Conservation (phyloP, 2,888 invertebrate species). For the Acrobasis suavella region DNA sequence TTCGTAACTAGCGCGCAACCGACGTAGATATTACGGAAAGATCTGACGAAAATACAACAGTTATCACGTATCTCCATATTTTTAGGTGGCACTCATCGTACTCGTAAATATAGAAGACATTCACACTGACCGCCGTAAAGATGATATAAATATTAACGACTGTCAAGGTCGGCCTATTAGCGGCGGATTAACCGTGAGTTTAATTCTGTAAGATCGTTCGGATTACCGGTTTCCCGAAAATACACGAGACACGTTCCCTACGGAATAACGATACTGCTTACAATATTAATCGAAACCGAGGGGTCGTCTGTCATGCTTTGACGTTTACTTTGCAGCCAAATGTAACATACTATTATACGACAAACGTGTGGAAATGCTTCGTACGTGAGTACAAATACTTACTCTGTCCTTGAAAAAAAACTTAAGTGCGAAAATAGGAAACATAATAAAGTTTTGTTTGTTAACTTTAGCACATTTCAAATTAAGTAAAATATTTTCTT, state of each 20-base stretch:
- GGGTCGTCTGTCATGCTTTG: conserved; percentile 28
- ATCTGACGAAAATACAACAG: conserved; percentile 11
- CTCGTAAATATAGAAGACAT: conserved; percentile 63
- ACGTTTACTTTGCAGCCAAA: conserved; percentile 21
- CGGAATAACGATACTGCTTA: conserved; percentile 33
- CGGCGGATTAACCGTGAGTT: conserved; percentile 50
- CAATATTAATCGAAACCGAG: neutral
- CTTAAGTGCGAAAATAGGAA: too few relatives aligned
- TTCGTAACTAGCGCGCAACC: too few relatives aligned
- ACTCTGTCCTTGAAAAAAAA: too few relatives aligned
- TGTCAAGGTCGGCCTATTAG: conserved; percentile 66
- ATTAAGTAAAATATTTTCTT: too few relatives aligned
- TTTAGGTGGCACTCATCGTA: conserved; percentile 30
- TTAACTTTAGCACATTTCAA: too few relatives aligned
- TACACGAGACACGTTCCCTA: conserved; percentile 27
- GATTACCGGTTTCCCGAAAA: conserved; percentile 44
- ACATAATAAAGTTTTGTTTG: too few relatives aligned
- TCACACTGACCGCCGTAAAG: conserved; percentile 66
- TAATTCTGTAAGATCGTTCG: conserved; percentile 47
- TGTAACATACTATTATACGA: neutral
- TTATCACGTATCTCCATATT: conserved; percentile 23
- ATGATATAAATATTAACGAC: conserved; percentile 65
- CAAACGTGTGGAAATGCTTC: neutral
- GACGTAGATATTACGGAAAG: neutral
- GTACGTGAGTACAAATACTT: too few relatives aligned